Evolutionary conservation across 2,888 invertebrate genomes (phyloP), one percentile per base, ranked within the genome.

Genomic region (Eupeodes latifasciatus): DNA sequence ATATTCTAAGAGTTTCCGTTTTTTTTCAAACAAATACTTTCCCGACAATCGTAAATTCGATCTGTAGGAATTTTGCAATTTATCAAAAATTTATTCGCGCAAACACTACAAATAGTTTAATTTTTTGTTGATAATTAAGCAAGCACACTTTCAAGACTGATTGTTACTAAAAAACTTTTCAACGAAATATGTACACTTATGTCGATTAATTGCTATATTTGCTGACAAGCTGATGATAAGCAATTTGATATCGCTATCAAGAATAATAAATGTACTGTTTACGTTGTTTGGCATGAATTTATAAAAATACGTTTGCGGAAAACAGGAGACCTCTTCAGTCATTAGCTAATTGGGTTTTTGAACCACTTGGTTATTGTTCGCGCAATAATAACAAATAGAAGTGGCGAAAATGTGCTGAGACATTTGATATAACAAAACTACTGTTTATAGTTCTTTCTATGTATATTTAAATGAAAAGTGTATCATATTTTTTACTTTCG

Each of bases 201-300:
- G 64, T 71, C 55, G 55, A 71, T 55, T 55, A 14, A 71, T 40
- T 40, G 71, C 55, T 44, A 44, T 51, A 67, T 55, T 71, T 55
- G 69, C 69, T 55, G 53, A 71, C 69, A 11, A 55, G 40, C 36
- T 53, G 69, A 69, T 69, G 53, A 69, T 53, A 69, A 69, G 40
- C 12, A 55, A 55, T 55, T 71, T 71, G 55, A 71, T 57, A 69
- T 19, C 40, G n/a, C 14, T 71, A 71, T 71, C 55, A 27, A 19
- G 12, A 71, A 27, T 3, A 40, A 44, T 19, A 55, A 55, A 9
- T 51, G 9, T 36, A 34, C 34, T 34, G 11, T 49, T 34, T 19
- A 16, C 16, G 4, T 11, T 69, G 71, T 9, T 55, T 12, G 14
- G 2, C 0, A 12, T 44, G 5, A 44, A 55, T 19, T 36, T 40